A percentile compares a stretch with the other conserved stretches of the same genome.
phyloP scores from a whole-genome alignment of 2,113 vertebrate genomes.

The Actinemys pallida region DNA sequence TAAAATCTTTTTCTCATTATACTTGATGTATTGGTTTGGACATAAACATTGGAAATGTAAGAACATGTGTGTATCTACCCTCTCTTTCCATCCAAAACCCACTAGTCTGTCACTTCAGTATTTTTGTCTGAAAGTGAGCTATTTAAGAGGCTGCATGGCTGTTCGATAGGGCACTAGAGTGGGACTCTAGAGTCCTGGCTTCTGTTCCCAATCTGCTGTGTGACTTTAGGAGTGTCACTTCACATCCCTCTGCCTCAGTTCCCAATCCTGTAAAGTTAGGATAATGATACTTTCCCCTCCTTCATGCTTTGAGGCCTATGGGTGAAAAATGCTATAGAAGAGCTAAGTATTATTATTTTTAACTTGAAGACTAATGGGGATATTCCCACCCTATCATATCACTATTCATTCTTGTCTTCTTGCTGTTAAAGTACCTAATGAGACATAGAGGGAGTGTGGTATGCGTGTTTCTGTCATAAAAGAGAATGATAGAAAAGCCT shows the following conservation, averaged over 20 bases:
- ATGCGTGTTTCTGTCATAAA: neutral
- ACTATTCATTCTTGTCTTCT: neutral
- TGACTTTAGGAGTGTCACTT: neutral
- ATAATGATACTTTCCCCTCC: neutral
- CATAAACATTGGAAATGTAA: neutral
- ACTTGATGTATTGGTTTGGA: neutral
- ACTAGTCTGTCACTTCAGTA: neutral
- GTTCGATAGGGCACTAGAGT: neutral
- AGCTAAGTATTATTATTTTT: neutral
- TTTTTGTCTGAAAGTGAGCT: neutral
- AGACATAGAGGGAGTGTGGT: neutral
- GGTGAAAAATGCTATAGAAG: neutral
- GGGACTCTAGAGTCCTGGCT: neutral
- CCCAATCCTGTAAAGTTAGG: neutral
- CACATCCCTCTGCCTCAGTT: neutral
- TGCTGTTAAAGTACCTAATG: neutral
- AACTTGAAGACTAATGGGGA: neutral
- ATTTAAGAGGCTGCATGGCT: neutral
- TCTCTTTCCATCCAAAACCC: neutral
- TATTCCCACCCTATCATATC: neutral
- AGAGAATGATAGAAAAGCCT: neutral
- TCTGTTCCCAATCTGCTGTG: neutral
- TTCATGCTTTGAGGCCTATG: neutral
- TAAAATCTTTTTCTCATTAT: rapidly evolving
- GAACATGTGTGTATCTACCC: neutral